phyloP scores from a whole-genome alignment of 1,140 invertebrate species.

The Papilio dardanus region DNA sequence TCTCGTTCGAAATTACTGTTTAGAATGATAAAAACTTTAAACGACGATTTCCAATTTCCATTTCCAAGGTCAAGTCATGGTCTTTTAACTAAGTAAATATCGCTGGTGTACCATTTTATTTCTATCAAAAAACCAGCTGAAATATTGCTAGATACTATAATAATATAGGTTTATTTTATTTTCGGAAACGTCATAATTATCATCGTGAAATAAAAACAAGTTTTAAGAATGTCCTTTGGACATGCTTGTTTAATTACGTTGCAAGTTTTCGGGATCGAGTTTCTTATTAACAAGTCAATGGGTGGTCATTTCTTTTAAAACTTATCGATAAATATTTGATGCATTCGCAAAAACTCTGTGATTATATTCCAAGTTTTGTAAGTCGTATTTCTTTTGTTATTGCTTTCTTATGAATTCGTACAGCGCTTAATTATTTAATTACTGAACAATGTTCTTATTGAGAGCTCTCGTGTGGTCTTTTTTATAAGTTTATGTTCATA shows the following conservation, averaged over 20 bases:
- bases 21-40: too few relatives aligned
- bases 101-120: too few relatives aligned
- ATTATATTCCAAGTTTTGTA: background rate
- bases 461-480: slow-evolving; percentile 5
- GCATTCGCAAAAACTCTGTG: background rate
- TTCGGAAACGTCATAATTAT: background rate
- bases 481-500: background rate
- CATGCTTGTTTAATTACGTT: background rate
- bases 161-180: too few relatives aligned
- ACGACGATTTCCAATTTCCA: too few relatives aligned
- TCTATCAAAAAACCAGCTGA: too few relatives aligned
- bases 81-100: too few relatives aligned
- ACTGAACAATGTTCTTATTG: background rate
- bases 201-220: background rate
- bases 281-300: slow-evolving; percentile 13
- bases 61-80: too few relatives aligned
- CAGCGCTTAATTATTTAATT: slow-evolving; percentile 14
- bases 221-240: slow-evolving; percentile 23
- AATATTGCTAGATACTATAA: too few relatives aligned
- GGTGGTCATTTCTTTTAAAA: slow-evolving; percentile 26
- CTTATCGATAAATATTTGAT: slow-evolving; percentile 20
- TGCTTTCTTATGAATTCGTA: background rate
- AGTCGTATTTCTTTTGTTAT: background rate
- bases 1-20: too few relatives aligned
- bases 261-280: slow-evolving; percentile 8